Evolutionary conservation across 2,888 invertebrate genomes (phyloP).

Genomic region (Apodemia hepburni): DNA sequence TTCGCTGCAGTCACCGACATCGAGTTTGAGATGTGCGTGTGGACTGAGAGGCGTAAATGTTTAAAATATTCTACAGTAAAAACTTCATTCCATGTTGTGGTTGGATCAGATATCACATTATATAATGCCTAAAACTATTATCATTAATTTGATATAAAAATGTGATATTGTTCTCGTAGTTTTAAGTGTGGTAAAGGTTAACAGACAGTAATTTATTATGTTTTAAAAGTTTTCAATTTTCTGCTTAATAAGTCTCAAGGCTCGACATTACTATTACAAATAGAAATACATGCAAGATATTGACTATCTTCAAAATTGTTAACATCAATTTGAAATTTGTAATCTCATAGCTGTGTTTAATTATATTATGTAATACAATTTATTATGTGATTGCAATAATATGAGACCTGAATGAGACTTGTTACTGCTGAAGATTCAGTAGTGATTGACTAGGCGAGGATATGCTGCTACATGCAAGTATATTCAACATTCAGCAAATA

Average conservation of each 20-base stretch:
- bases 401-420: not conserved
- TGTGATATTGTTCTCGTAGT: not conserved
- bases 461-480: not conserved
- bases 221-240: not conserved
- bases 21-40: no score
- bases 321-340: not conserved
- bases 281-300: not conserved
- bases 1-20: no score
- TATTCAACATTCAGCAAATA: not conserved
- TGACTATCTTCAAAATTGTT: not conserved
- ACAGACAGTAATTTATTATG: not conserved
- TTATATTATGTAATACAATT: not conserved
- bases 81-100: not conserved
- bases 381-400: not conserved
- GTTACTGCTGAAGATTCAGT: not conserved
- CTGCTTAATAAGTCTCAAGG: not conserved
- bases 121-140: not conserved
- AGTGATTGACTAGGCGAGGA: not conserved
- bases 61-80: not conserved
- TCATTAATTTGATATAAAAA: not conserved
- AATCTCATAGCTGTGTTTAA: not conserved
- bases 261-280: not conserved
- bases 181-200: no score
- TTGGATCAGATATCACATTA: not conserved
- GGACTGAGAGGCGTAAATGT: no score